Percentiles rank a stretch among this genome's conserved stretches.
These are phyloP conservation scores for Campoletis sonorensis DNA, from an alignment of 1,140 invertebrate species.

Conservation along the genomic window DNA sequence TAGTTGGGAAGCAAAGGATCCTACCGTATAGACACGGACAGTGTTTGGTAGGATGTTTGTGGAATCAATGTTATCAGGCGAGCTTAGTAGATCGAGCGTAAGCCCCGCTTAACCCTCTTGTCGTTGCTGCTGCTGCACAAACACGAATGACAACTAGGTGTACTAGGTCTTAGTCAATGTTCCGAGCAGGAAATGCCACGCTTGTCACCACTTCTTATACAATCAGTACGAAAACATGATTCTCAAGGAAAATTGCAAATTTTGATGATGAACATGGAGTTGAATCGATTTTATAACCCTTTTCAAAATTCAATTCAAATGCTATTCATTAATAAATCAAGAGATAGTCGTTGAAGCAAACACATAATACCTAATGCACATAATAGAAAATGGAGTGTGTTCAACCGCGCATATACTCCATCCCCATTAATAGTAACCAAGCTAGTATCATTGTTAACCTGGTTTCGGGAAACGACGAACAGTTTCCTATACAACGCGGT, in stretches of 20 bases:
- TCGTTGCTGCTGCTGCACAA: slow-evolving; percentile 28
- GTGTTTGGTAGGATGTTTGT: slow-evolving; percentile 7
- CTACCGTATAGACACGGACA: neutral
- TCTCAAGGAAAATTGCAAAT: neutral
- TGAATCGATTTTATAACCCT: too few species aligned
- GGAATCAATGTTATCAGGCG: slow-evolving; percentile 39
- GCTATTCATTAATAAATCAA: neutral
- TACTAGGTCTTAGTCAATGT: neutral
- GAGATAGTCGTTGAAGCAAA: neutral
- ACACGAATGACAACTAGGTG: neutral
- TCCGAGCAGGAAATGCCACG: neutral
- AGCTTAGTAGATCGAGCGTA: slow-evolving; percentile 43
- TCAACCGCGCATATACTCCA: neutral
- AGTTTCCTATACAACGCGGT: neutral
- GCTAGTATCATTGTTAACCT: neutral
- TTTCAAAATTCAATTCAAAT: too few species aligned
- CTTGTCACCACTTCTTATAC: neutral
- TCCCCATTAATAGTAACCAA: neutral
- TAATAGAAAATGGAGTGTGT: neutral
- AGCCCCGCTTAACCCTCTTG: slow-evolving; percentile 43
- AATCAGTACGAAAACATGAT: neutral
- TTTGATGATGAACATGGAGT: too few species aligned
- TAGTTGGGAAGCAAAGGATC: neutral
- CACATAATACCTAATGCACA: neutral
- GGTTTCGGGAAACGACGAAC: neutral